Percentiles rank a stretch among this genome's conserved stretches.
Evolutionary conservation across 2,113 vertebrate genomes (phyloP).

Genomic region (Glaucidium brasilianum): DNA sequence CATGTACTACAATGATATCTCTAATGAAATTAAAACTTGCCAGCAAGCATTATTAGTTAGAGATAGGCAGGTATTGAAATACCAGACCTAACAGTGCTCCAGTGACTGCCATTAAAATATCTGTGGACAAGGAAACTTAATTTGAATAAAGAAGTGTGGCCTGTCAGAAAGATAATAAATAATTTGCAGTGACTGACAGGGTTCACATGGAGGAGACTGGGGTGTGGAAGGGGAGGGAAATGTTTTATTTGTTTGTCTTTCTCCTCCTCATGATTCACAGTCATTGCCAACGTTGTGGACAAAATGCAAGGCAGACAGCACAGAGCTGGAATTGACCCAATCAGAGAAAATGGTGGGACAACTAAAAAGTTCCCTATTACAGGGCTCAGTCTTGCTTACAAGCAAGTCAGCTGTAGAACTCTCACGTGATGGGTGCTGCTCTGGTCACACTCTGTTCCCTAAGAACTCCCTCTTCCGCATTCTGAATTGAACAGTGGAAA

Average conservation of each 20-base stretch:
- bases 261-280: background rate
- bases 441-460: background rate
- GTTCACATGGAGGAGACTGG: background rate
- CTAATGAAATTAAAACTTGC: conserved; percentile 53
- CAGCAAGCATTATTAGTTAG: conserved; percentile 20
- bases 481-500: background rate
- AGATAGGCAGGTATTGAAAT: conserved; percentile 24
- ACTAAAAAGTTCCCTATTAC: background rate
- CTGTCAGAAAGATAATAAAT: background rate
- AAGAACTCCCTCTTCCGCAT: background rate
- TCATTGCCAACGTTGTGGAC: background rate
- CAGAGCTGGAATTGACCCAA: background rate
- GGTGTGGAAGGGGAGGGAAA: accelerated
- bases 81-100: background rate
- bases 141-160: background rate
- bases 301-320: background rate
- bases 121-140: background rate
- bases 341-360: background rate
- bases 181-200: background rate
- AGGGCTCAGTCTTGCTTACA: background rate
- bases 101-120: background rate
- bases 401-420: background rate
- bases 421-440: background rate
- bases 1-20: conserved; percentile 32
- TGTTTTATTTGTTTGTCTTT: background rate